Conservation (phyloP, 2,113 vertebrate genomes). For the Trichechus manatus region DNA sequence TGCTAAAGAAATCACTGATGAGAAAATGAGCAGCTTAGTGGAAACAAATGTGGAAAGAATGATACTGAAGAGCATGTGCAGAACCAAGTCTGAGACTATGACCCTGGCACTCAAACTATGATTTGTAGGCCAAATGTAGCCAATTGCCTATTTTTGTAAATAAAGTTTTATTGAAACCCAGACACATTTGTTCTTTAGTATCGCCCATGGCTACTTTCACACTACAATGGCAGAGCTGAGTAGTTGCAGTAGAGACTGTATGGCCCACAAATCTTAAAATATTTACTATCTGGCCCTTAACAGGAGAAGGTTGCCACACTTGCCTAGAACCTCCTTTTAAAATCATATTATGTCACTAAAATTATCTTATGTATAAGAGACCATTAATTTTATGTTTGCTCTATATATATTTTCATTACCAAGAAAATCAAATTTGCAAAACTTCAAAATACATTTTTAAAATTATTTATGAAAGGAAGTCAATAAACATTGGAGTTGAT, state of each 20-base stretch:
- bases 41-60: background rate
- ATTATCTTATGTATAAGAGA: background rate
- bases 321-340: background rate
- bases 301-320: background rate
- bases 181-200: background rate
- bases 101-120: background rate
- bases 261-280: background rate
- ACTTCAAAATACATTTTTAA: background rate
- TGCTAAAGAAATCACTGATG: background rate
- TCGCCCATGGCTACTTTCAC: background rate
- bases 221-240: background rate
- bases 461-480: conserved; percentile 1
- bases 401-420: background rate
- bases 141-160: background rate
- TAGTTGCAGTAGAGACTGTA: background rate
- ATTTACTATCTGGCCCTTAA: background rate
- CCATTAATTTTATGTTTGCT: background rate
- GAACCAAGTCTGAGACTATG: background rate
- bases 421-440: background rate
- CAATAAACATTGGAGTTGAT: background rate
- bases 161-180: background rate
- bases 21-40: background rate
- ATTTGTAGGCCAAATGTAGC: background rate
- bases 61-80: background rate
- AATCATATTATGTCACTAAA: background rate